These are phyloP conservation scores for Pollenia angustigena DNA, from an alignment of 2,888 invertebrate genomes.

Conservation along the genomic window DNA sequence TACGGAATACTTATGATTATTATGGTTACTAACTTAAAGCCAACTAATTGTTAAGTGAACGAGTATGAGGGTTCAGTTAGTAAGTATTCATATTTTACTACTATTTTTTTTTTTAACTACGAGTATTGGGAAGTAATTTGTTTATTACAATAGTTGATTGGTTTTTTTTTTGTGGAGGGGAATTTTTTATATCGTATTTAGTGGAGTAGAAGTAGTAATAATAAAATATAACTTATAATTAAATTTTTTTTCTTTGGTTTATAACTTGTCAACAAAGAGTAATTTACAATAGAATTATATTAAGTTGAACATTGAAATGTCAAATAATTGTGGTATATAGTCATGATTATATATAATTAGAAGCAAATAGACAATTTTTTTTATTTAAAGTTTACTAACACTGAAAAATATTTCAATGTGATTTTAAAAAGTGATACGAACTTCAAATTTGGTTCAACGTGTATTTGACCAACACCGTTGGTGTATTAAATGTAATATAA, in stretches of 20 bases:
- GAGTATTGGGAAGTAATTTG: conserved; percentile 26
- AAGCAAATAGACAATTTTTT: conserved; percentile 17
- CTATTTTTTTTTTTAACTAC: conserved; percentile 15
- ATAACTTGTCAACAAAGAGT: conserved; percentile 18
- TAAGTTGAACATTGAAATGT: conserved; percentile 9
- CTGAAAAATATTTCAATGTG: background rate
- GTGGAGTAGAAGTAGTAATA: background rate
- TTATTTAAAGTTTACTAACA: background rate
- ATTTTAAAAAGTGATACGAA: no score
- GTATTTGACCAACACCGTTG: no score
- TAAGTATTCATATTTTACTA: background rate
- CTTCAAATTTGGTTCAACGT: no score
- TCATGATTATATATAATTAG: conserved; percentile 8
- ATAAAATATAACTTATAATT: background rate
- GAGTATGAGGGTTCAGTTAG: background rate
- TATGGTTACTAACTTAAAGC: conserved; percentile 32
- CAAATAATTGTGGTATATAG: conserved; percentile 10
- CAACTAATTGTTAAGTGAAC: conserved; percentile 6
- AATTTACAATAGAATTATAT: conserved; percentile 54
- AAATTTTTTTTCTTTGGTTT: background rate
- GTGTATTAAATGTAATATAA: no score
- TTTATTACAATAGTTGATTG: conserved; percentile 61
- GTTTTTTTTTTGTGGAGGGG: background rate
- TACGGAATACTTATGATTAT: conserved; percentile 26
- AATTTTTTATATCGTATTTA: background rate